These are phyloP conservation scores for Sylvia borin DNA, from an alignment of 2,797 vertebrate genomes.

Conservation along the genomic window DNA sequence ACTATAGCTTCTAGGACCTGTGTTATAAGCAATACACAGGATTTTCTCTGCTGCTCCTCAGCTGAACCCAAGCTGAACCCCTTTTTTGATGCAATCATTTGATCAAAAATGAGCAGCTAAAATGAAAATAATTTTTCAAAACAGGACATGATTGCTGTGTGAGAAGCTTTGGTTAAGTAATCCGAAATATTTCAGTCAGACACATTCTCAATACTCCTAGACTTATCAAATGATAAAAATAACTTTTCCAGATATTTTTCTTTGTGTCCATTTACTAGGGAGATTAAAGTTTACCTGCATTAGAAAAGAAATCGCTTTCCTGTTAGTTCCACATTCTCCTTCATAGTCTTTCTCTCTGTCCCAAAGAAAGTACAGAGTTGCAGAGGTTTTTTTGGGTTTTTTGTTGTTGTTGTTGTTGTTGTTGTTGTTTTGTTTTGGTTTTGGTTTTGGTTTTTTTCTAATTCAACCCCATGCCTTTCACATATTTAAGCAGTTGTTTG, in stretches of 20 bases:
- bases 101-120: constrained; percentile 13
- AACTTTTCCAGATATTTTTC: neutral
- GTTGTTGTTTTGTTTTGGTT: no score
- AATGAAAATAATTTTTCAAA: constrained; percentile 34
- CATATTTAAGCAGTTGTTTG: neutral
- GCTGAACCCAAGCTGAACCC: neutral
- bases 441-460: neutral
- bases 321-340: neutral
- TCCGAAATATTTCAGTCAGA: neutral
- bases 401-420: no score
- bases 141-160: neutral
- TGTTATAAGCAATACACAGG: neutral
- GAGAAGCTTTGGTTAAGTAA: constrained; percentile 3
- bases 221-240: constrained; percentile 15
- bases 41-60: neutral
- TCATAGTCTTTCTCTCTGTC: neutral
- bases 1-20: neutral
- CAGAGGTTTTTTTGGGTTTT: no score
- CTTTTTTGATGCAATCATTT: constrained; percentile 10
- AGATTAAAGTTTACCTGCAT: neutral
- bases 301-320: neutral
- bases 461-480: neutral
- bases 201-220: neutral
- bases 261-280: neutral
- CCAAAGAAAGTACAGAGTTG: neutral